Conservation (phyloP, 1,140 invertebrate genomes). For the Leptoteleia sp. region DNA sequence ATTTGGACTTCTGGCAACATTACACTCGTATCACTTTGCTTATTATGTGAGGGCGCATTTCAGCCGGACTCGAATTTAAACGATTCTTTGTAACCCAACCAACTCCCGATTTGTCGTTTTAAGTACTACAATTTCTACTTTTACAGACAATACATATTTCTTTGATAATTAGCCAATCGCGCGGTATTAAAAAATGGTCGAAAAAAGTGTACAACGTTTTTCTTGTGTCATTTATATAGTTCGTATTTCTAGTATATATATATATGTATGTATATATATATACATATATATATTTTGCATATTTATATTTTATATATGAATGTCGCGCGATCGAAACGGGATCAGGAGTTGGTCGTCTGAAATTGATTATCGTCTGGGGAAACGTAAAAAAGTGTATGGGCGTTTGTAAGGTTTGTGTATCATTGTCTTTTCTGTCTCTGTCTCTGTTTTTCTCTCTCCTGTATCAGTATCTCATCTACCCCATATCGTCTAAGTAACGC, state of each 20-base stretch:
- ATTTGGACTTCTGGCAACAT: slow-evolving; percentile 50
- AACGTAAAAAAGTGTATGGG: slow-evolving; percentile 25
- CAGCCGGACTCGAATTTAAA: slow-evolving; percentile 34
- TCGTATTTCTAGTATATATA: no score
- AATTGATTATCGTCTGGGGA: slow-evolving; percentile 7
- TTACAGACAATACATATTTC: slow-evolving; percentile 30
- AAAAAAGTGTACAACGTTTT: slow-evolving; percentile 22
- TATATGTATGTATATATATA: no score
- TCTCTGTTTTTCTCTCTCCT: slow-evolving; percentile 61
- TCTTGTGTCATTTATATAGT: slow-evolving; percentile 12
- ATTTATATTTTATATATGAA: slow-evolving; percentile 28
- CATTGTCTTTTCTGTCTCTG: slow-evolving; percentile 48
- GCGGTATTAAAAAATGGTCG: slow-evolving; percentile 31
- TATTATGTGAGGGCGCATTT: slow-evolving; percentile 36
- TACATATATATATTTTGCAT: slow-evolving; percentile 26
- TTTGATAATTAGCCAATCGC: slow-evolving; percentile 32
- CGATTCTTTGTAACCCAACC: slow-evolving; percentile 5
- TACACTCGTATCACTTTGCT: slow-evolving; percentile 30
- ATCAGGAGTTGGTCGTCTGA: slow-evolving; percentile 19
- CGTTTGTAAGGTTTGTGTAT: slow-evolving; percentile 31
- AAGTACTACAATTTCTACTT: slow-evolving; percentile 24
- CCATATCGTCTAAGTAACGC: slow-evolving; percentile 70
- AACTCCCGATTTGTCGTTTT: slow-evolving; percentile 18
- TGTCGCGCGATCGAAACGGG: slow-evolving; percentile 23
- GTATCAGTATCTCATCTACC: slow-evolving; percentile 38